Percentiles rank a stretch among this genome's conserved stretches.
These are phyloP conservation scores for Drosophila malerkotliana DNA, from an alignment of 1,140 invertebrate genomes.

Conservation along the genomic window DNA sequence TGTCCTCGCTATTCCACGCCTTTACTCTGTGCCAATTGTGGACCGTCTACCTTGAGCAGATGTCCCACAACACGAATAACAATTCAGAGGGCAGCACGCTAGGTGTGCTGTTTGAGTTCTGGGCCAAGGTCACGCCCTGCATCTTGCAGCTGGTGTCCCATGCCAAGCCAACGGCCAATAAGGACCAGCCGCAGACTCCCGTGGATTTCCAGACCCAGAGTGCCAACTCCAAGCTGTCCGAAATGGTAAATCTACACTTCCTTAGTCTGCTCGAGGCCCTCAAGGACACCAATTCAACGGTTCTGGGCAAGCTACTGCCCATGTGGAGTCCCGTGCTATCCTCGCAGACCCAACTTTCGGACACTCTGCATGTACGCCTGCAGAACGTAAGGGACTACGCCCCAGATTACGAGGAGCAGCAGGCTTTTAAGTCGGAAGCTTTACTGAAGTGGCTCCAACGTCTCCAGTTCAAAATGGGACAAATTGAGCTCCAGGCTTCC, in stretches of 20 bases:
- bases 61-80: conserved; percentile 88
- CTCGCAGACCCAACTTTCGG: conserved; percentile 93
- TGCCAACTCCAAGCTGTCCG: conserved; percentile 89
- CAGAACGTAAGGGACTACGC: conserved; percentile 93
- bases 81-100: conserved; percentile 90
- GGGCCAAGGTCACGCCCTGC: conserved; percentile 98
- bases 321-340: conserved; percentile 96
- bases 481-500: conserved; percentile 98
- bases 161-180: conserved; percentile 90
- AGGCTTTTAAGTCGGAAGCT: conserved; percentile 70
- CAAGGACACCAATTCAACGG: conserved; percentile 96
- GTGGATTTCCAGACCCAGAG: conserved; percentile 70
- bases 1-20: conserved; percentile 94
- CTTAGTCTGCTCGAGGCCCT: conserved; percentile 97
- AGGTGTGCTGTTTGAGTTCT: conserved; percentile 98
- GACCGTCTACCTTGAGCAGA: conserved; percentile 98
- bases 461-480: conserved; percentile 98
- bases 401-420: conserved; percentile 84
- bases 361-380: conserved; percentile 94
- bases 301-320: conserved; percentile 93
- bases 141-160: conserved; percentile 96
- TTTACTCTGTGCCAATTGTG: conserved; percentile 96
- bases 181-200: conserved; percentile 45
- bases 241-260: conserved; percentile 99
- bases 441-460: conserved; percentile 95